Evolutionary conservation across 2,888 invertebrate species (phyloP), one percentile per base, ranked within the genome.

Genomic region (Anticlea derivata): DNA sequence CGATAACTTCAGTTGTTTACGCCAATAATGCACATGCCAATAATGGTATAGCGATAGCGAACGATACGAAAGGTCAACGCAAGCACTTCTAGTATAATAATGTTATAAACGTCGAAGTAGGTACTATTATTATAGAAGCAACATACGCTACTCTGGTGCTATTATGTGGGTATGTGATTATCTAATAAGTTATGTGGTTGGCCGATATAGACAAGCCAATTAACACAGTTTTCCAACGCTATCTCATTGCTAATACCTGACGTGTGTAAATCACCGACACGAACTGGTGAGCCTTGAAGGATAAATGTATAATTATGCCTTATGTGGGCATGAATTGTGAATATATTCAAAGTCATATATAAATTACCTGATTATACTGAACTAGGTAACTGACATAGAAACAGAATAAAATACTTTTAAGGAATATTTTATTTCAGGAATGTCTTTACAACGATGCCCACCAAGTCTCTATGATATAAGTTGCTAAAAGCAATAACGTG

Each of bases 51-150:
- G 58, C 64, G 78, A 80, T 80, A 80, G 71, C 63, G 41, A 60
- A 49, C 63, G 69, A 68, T 69, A 75, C 63, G 62, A 78, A 73
- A 78, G 76, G 78, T 78, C 74, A 75, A 56, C 62, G 51, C 45
- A 59, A 61, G 61, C 67, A 70, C 58, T 65, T 66, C 60, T 61
- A 45, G 60, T 57, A 38, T 62, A 60, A 50, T 66, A 68, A 63
- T 54, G 60, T 65, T 63, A 68, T 72, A 65, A 67, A 66, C 67
- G 65, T 62, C 62, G 55, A 57, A 8, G 52, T 44, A 33, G 56
- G 55, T 66, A 69, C 66, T n/a, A n/a, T n/a, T n/a, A n/a, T 65
- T 66, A 71, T 63, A 57, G 62, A 58, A 48, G 33, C 17, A 40
- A 39, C 44, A 41, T 49, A 55, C 52, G 45, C 48, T 50, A 55